Base-by-base conservation (phyloP, 2,797 vertebrate genomes). In the Micromesistius poutassou region DNA sequence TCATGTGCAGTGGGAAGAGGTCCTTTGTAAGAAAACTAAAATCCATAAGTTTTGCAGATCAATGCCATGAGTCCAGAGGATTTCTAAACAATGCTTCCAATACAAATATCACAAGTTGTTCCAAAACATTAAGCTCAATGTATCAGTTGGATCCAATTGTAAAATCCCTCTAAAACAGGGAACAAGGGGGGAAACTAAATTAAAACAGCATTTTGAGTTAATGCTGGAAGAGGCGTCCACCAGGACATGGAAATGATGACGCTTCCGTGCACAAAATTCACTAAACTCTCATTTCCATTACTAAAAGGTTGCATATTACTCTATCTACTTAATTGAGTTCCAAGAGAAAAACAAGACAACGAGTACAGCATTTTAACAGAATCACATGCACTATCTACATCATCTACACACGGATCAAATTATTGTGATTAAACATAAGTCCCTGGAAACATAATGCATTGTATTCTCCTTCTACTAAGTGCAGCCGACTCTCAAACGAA, bases 201-300 rank as follows among this genome's bases (percentile, higher is more conserved):
- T 50, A 50, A 50, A 50, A 22, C 22, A 50, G 14, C 46, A 55
- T 55, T 55, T 55, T 55, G 6, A 19, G 16, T 55, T 22, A 5
- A 55, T 55, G 19, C 16, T n/a, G 50, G 16, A 55, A 55, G 50
- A 55, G 50, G 50, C 16, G 6, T 55, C 19, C 50, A 46, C 42
- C 12, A 19, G 42, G 42, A 13, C 42, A 66, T 75, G 71, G 66
- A 81, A 76, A 80, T 80, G n/a, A 78, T 38, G 75, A 22, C 1
- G 46, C 46, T 55, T 75, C 78, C n/a, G 25, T 70, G 66, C 66
- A 25, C 66, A n/a, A 35, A 75, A 5, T 79, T 84, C 73, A 79
- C 74, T 77, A 73, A 77, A 55, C 28, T 38, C 46, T 28, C 71
- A 12, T 1, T 42, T 42, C 12, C 40, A 42, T 16, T 42, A 42